Conservation (phyloP, 2,797 vertebrate genomes). For the Argyrosomus regius region DNA sequence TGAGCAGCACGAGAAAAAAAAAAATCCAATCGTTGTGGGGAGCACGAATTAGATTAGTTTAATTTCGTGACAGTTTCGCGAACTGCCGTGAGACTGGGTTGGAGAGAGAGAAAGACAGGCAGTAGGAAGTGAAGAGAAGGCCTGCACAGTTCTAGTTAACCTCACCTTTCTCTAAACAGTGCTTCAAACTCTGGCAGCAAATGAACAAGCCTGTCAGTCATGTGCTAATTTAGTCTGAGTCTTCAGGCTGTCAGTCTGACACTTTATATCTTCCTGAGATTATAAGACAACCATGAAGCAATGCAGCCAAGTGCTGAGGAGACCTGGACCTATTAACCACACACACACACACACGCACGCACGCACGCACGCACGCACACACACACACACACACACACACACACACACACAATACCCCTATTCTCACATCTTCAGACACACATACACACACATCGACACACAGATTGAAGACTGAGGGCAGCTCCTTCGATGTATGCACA, state of each 20-base stretch:
- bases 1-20: too few relatives aligned
- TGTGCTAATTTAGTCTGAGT: slow-evolving; percentile 55
- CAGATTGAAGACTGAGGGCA: slow-evolving; percentile 58
- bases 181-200: slow-evolving; percentile 39
- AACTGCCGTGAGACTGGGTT: too few relatives aligned
- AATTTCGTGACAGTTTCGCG: too few relatives aligned
- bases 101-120: background rate
- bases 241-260: slow-evolving; percentile 50
- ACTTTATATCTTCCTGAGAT: slow-evolving; percentile 34
- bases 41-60: too few relatives aligned
- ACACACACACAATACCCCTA: slow-evolving; percentile 1
- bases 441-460: slow-evolving; percentile 9
- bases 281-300: slow-evolving; percentile 66
- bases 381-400: slow-evolving; percentile 27
- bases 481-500: slow-evolving; percentile 63
- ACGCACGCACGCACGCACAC: background rate
- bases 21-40: too few relatives aligned
- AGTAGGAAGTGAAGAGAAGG: background rate
- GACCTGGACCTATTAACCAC: slow-evolving; percentile 46
- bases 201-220: slow-evolving; percentile 69
- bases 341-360: slow-evolving; percentile 40
- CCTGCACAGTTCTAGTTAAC: slow-evolving; percentile 21
- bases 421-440: too few relatives aligned
- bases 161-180: slow-evolving; percentile 40
- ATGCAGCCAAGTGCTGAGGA: slow-evolving; percentile 45